A percentile compares a stretch with the other conserved stretches of the same genome.
Conservation (phyloP, 2,888 invertebrate genomes). For the Oscheius sp. region DNA sequence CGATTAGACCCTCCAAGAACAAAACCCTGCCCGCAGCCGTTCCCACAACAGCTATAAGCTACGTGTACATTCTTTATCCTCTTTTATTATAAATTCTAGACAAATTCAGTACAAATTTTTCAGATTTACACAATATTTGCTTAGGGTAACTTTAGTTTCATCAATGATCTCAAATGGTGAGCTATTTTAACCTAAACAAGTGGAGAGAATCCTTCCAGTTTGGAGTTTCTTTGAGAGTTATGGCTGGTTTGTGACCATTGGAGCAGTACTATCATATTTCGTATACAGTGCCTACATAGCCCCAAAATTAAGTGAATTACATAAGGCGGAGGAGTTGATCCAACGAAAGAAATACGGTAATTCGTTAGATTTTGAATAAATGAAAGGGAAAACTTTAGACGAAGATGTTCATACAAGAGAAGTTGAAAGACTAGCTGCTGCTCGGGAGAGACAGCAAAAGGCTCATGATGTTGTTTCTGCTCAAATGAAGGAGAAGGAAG, state of each 20-base stretch:
- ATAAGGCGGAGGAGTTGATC: background rate
- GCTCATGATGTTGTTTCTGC: conserved; percentile 23
- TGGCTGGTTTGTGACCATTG: conserved; percentile 28
- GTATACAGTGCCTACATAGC: conserved; percentile 12
- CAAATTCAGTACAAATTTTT: too few relatives aligned
- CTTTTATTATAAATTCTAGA: too few relatives aligned
- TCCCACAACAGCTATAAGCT: too few relatives aligned
- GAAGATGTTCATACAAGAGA: conserved; percentile 15
- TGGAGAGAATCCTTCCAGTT: conserved; percentile 7
- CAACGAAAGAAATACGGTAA: conserved; percentile 26
- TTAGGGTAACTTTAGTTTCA: too few relatives aligned
- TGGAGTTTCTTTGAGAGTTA: conserved; percentile 28
- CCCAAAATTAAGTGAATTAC: conserved; percentile 3
- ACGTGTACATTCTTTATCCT: too few relatives aligned
- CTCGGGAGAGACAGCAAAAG: conserved; percentile 21
- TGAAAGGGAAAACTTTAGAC: background rate
- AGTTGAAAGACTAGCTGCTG: background rate
- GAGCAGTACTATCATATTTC: conserved; percentile 13
- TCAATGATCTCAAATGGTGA: conserved; percentile 17
- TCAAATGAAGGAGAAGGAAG: conserved; percentile 23
- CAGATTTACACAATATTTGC: too few relatives aligned
- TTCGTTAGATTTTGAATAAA: background rate
- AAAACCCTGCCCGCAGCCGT: too few relatives aligned
- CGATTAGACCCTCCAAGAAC: too few relatives aligned
- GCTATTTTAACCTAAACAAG: background rate